phyloP scores from a whole-genome alignment of 2,888 invertebrate species.

The Portevinia maculata region DNA sequence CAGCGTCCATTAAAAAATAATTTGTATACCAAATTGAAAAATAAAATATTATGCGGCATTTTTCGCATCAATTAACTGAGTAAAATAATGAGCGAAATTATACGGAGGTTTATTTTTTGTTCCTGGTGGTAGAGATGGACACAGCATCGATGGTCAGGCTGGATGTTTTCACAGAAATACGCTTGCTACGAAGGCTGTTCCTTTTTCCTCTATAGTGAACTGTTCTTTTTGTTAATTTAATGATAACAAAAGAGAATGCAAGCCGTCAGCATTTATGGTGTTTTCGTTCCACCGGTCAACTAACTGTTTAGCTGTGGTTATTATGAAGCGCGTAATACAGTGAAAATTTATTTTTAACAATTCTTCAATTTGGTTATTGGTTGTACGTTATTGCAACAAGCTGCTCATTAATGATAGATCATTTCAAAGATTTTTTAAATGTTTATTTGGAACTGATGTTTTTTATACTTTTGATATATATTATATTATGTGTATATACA shows the following conservation, averaged over 20 bases:
- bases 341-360: conserved; percentile 15
- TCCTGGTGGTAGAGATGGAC: conserved; percentile 8
- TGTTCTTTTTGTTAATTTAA: conserved; percentile 23
- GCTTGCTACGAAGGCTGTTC: conserved; percentile 4
- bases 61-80: conserved; percentile 70
- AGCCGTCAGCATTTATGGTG: conserved; percentile 23
- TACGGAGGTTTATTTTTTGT: conserved; percentile 8
- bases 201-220: conserved; percentile 20
- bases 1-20: conserved; percentile 43
- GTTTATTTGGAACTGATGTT: neutral
- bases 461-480: no score
- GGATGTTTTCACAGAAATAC: conserved; percentile 3
- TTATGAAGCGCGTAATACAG: conserved; percentile 10
- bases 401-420: conserved; percentile 28
- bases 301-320: neutral
- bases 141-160: neutral
- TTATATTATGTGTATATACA: no score
- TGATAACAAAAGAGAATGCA: conserved; percentile 6
- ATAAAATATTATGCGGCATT: conserved; percentile 55
- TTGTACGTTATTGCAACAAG: conserved; percentile 43
- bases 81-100: conserved; percentile 63
- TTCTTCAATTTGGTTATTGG: conserved; percentile 46
- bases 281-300: neutral
- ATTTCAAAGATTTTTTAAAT: neutral
- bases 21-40: conserved; percentile 34